These are phyloP conservation scores for Drosophila rellima DNA, from an alignment of 2,888 invertebrate species.

Conservation along the genomic window DNA sequence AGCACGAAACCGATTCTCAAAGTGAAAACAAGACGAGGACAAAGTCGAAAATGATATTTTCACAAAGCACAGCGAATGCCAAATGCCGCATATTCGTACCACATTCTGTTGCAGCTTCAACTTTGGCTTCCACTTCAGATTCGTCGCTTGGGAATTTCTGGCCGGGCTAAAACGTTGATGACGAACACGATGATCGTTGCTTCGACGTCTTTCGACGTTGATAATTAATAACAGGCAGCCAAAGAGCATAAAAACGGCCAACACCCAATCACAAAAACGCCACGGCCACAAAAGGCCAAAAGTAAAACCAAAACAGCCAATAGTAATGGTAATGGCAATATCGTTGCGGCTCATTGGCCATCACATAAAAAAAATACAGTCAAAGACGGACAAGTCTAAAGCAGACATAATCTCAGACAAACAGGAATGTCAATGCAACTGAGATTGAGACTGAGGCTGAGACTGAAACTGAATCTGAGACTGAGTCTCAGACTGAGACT, in stretches of 20 bases:
- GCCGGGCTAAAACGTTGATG: conserved; percentile 26
- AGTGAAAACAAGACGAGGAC: conserved; percentile 36
- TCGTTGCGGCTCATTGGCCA: conserved; percentile 57
- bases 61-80: conserved; percentile 49
- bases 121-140: background rate
- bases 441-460: conserved; percentile 2
- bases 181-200: conserved; percentile 50
- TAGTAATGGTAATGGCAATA: conserved; percentile 69
- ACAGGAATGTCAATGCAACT: conserved; percentile 73
- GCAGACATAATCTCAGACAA: conserved; percentile 83
- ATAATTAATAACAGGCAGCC: conserved; percentile 70
- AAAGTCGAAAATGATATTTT: conserved; percentile 73
- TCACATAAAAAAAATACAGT: conserved; percentile 38
- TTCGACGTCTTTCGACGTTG: conserved; percentile 54
- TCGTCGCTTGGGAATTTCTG: conserved; percentile 68
- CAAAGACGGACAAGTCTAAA: conserved; percentile 46
- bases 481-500: background rate
- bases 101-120: conserved; percentile 57
- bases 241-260: conserved; percentile 75
- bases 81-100: conserved; percentile 55
- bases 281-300: conserved; percentile 44
- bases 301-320: conserved; percentile 33
- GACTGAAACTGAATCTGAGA: background rate
- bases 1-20: conserved; percentile 23
- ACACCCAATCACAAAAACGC: conserved; percentile 69